These are phyloP conservation scores for Anseranas semipalmata DNA, from an alignment of 2,113 vertebrate genomes.

Conservation along the genomic window DNA sequence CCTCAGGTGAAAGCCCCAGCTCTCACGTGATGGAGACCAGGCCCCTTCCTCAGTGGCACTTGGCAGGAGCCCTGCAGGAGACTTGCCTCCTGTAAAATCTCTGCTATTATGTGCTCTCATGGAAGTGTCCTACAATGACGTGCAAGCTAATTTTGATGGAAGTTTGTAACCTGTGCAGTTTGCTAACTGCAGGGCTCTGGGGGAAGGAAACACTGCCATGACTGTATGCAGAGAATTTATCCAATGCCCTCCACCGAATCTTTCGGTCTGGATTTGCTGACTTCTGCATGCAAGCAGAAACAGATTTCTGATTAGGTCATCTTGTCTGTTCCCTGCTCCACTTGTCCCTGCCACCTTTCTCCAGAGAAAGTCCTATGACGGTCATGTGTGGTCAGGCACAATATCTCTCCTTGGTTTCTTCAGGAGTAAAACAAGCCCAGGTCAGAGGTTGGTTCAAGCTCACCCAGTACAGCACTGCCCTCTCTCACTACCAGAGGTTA, in stretches of 20 bases:
- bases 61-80: neutral
- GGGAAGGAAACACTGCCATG: accelerated
- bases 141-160: neutral
- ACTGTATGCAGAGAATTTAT: accelerated
- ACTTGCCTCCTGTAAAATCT: neutral
- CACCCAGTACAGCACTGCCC: neutral
- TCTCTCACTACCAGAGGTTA: neutral
- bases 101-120: neutral
- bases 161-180: neutral
- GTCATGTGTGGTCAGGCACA: too few species aligned
- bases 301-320: accelerated
- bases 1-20: neutral
- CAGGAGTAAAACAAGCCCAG: neutral
- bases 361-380: neutral
- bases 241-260: neutral
- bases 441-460: neutral
- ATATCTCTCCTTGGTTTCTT: neutral
- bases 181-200: neutral
- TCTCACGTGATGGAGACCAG: neutral
- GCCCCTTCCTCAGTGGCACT: neutral
- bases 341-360: neutral
- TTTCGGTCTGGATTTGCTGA: accelerated
- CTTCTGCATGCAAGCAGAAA: accelerated
- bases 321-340: accelerated
- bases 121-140: neutral